Evolutionary conservation across 2,797 vertebrate species (phyloP).

Genomic region (Morus bassanus): DNA sequence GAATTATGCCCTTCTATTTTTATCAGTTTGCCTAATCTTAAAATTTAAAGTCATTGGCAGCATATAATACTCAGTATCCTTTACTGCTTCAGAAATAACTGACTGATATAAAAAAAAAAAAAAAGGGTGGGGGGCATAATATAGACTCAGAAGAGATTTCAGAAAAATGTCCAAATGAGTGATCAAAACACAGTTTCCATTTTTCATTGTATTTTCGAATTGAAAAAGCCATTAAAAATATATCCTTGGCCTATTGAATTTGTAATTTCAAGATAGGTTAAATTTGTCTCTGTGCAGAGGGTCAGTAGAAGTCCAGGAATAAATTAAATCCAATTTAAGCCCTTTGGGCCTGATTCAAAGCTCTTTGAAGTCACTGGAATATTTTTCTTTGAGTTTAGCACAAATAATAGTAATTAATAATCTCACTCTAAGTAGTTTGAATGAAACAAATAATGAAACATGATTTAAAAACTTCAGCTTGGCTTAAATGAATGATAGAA

Average conservation of each 20-base stretch:
- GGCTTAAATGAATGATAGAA: background rate
- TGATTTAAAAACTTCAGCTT: background rate
- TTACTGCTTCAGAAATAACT: background rate
- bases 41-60: background rate
- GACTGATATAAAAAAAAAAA: background rate
- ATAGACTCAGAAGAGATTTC: background rate
- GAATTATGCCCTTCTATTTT: slow-evolving; percentile 46
- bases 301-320: background rate
- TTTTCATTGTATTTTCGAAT: background rate
- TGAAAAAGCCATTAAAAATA: background rate
- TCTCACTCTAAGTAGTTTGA: background rate
- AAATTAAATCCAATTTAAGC: background rate
- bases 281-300: background rate
- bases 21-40: slow-evolving; percentile 4
- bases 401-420: background rate
- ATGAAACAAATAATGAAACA: background rate
- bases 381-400: background rate
- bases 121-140: background rate
- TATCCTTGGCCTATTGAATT: background rate
- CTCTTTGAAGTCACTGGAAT: background rate
- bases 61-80: background rate
- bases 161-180: background rate
- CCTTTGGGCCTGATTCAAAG: background rate
- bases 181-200: background rate
- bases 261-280: background rate